Percentiles rank a stretch among this genome's conserved stretches.
phyloP scores from a whole-genome alignment of 1,140 invertebrate species.

The Drosophila parvula region DNA sequence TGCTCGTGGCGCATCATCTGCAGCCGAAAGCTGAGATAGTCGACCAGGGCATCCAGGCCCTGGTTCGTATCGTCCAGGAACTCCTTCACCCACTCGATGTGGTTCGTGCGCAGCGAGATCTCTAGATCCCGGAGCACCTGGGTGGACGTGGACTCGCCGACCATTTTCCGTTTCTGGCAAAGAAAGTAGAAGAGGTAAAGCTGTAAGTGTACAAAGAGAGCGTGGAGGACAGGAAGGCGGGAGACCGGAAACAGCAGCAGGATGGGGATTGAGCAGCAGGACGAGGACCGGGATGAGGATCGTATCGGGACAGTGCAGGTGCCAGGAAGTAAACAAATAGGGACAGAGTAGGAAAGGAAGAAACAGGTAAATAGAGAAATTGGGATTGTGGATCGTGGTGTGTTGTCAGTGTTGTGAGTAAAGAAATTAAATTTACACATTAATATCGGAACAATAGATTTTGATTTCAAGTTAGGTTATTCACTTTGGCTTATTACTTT shows the following conservation, averaged over 20 bases:
- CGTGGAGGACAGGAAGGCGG: constrained; percentile 23
- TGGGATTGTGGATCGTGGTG: constrained; percentile 38
- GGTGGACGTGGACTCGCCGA: constrained; percentile 98
- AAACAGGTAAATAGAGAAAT: constrained; percentile 4
- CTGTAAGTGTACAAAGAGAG: constrained; percentile 81
- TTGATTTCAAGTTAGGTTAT: constrained; percentile 48
- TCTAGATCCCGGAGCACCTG: constrained; percentile 98
- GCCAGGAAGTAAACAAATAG: constrained; percentile 42
- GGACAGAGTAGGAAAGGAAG: constrained; percentile 24
- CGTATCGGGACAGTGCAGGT: constrained; percentile 40
- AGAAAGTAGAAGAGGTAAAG: constrained; percentile 85
- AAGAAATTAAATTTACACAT: constrained; percentile 80
- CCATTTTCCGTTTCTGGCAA: constrained; percentile 97
- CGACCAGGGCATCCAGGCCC: constrained; percentile 97
- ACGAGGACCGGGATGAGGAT: constrained; percentile 5
- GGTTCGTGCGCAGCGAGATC: constrained; percentile 99
- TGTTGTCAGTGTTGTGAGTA: constrained; percentile 79
- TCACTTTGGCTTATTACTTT: constrained; percentile 8
- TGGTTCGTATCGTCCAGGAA: constrained; percentile 98
- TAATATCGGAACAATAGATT: constrained; percentile 72
- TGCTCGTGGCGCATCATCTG: constrained; percentile 96
- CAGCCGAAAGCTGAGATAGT: constrained; percentile 97
- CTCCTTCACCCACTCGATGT: constrained; percentile 99
- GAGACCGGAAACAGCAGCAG: constrained; percentile 27
- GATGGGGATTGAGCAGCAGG: constrained; percentile 19